Conservation (phyloP, 2,113 vertebrate species). For the Thamnophis sirtalis region DNA sequence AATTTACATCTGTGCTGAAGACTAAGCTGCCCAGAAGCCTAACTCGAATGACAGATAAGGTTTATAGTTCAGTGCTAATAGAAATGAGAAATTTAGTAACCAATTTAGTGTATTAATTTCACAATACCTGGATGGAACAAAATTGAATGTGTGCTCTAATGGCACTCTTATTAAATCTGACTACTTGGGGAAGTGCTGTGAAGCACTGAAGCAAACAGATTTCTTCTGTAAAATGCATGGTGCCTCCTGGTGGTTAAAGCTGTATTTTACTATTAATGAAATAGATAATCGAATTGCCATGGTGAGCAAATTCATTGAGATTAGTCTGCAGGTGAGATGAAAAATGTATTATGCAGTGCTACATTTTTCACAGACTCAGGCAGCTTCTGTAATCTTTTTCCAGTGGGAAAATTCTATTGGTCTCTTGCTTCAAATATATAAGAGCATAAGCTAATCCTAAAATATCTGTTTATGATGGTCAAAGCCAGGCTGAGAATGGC, state of each 20-base stretch:
- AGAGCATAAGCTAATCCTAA: not conserved
- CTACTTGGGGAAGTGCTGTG: slow-evolving; percentile 14
- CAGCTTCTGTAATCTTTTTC: not conserved
- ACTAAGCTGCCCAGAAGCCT: slow-evolving; percentile 14
- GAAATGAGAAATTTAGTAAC: not conserved
- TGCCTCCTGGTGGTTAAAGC: slow-evolving; percentile 48
- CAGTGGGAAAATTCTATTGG: not conserved
- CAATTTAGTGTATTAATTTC: not conserved
- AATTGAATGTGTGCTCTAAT: slow-evolving; percentile 10
- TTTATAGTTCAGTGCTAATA: slow-evolving; percentile 11
- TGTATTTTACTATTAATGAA: not conserved
- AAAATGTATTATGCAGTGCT: not conserved
- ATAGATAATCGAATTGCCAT: slow-evolving; percentile 7
- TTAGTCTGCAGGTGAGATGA: slow-evolving; percentile 6
- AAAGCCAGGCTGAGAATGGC: not conserved
- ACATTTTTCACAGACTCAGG: not conserved
- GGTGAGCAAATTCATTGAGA: not conserved
- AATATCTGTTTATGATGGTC: not conserved
- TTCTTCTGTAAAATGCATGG: not conserved
- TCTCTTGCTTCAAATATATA: not conserved
- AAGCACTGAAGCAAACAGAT: not conserved
- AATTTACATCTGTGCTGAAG: not conserved
- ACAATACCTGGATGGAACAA: slow-evolving; percentile 4
- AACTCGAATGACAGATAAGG: not conserved
- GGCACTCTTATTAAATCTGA: not conserved